Conservation (phyloP, 2,113 vertebrate species). For the Anhinga anhinga region DNA sequence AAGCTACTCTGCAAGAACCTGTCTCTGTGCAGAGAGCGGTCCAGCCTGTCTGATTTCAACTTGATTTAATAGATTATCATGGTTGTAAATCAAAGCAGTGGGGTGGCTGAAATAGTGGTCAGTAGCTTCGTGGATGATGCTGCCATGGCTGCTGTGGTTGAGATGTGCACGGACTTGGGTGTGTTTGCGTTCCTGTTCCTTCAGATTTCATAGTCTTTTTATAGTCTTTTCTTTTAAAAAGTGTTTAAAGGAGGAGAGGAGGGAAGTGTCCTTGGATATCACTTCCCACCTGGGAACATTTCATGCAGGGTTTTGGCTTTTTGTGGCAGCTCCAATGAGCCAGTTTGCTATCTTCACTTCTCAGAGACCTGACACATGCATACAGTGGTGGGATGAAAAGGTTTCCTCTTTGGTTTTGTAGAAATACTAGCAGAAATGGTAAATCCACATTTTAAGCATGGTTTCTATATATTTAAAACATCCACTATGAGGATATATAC, state of each 20-base stretch:
- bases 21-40: background rate
- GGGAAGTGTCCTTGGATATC: background rate
- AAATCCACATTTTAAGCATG: background rate
- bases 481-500: background rate
- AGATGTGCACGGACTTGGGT: background rate
- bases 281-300: background rate
- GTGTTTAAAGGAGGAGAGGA: background rate
- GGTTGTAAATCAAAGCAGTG: background rate
- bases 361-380: fast-evolving
- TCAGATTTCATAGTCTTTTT: background rate
- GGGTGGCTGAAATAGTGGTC: background rate
- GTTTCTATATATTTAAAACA: background rate
- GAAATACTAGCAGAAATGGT: background rate
- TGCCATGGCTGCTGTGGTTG: no score
- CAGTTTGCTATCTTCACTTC: background rate
- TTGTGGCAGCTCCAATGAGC: background rate
- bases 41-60: background rate
- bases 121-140: background rate
- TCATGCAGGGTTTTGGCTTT: background rate
- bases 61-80: background rate
- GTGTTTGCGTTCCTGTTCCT: background rate
- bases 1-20: fast-evolving
- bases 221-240: background rate
- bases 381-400: background rate
- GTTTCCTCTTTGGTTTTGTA: background rate